These are phyloP conservation scores for Peromyscus nudipes DNA, from an alignment of 2,797 vertebrate species.

Conservation along the genomic window DNA sequence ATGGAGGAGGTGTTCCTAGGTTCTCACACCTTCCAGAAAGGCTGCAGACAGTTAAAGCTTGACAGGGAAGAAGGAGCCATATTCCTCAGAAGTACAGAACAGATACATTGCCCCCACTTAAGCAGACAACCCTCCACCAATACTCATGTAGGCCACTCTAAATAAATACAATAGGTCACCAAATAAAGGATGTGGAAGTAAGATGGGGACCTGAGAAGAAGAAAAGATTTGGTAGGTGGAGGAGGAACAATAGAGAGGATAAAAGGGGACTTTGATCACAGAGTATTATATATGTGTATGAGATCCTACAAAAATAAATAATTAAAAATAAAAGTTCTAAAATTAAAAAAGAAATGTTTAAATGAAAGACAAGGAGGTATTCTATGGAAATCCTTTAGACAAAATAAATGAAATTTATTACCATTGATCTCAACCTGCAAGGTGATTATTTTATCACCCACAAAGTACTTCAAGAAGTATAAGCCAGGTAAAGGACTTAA, in stretches of 20 bases:
- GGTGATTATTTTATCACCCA: constrained; percentile 20
- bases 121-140: no score
- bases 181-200: not conserved
- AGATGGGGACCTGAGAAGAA: no score
- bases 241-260: not conserved
- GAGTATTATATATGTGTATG: not conserved
- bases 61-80: not conserved
- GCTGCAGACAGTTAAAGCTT: not conserved
- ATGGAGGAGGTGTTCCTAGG: not conserved
- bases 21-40: no score
- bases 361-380: not conserved
- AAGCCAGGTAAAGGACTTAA: constrained; percentile 13
- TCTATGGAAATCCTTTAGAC: not conserved
- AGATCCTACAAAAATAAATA: not conserved
- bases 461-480: not conserved
- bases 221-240: no score
- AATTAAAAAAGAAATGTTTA: not conserved
- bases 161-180: no score
- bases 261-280: not conserved
- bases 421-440: not conserved
- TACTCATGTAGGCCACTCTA: not conserved
- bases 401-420: constrained; percentile 49
- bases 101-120: no score
- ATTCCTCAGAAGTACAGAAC: not conserved
- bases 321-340: not conserved